phyloP scores from a whole-genome alignment of 2,113 vertebrate genomes.

The Neodontobutis hainanensis region DNA sequence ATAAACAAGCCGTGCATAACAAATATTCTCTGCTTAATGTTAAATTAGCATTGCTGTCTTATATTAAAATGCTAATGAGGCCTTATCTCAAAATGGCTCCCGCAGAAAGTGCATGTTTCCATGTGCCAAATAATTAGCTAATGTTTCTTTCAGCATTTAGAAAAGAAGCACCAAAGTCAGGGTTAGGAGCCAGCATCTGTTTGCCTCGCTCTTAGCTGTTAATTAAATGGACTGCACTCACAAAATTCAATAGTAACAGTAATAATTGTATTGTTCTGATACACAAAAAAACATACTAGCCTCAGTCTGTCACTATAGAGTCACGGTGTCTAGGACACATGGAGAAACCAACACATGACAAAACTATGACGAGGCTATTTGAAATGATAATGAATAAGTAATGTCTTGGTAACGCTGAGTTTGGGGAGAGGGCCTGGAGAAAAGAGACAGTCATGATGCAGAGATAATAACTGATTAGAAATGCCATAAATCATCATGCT shows the following conservation, averaged over 20 bases:
- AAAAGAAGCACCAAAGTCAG: background rate
- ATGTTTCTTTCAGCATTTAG: background rate
- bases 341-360: too few relatives aligned
- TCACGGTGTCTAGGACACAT: background rate
- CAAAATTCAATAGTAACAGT: background rate
- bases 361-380: too few relatives aligned
- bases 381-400: too few relatives aligned
- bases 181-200: background rate
- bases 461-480: conserved; percentile 21
- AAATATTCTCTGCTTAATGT: too few relatives aligned
- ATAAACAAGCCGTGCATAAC: too few relatives aligned
- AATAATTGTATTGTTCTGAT: background rate
- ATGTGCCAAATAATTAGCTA: background rate
- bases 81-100: background rate
- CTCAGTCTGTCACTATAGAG: background rate
- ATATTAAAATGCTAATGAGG: background rate
- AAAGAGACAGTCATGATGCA: background rate
- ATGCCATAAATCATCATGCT: conserved; percentile 21
- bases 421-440: background rate
- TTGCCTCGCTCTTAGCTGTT: background rate
- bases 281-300: background rate
- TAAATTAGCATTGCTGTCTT: too few relatives aligned
- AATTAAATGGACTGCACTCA: background rate
- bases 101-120: background rate
- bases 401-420: background rate